Percentiles rank a stretch among this genome's conserved stretches.
These are phyloP conservation scores for Bombus cullumanus DNA, from an alignment of 1,140 invertebrate species.

Conservation along the genomic window DNA sequence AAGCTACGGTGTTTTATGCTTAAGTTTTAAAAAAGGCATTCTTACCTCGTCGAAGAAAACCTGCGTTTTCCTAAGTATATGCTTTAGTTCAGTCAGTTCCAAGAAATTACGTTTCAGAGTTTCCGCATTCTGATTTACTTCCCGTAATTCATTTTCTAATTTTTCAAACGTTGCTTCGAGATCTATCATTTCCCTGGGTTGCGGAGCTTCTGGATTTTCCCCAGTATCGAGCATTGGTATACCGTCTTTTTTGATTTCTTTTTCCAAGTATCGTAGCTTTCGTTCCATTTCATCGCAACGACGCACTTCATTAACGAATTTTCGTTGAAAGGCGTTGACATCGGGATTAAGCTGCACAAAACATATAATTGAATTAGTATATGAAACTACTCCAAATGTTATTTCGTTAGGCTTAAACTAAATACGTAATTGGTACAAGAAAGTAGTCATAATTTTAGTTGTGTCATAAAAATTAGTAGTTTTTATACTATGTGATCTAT, in stretches of 20 bases:
- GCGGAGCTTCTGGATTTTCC: slow-evolving; percentile 98
- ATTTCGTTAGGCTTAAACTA: too few species aligned
- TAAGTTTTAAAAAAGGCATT: neutral
- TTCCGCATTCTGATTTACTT: slow-evolving; percentile 99
- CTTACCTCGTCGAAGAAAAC: slow-evolving; percentile 99
- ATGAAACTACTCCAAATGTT: neutral
- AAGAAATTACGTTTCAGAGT: slow-evolving; percentile 97
- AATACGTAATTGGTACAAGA: too few species aligned
- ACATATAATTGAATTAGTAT: neutral
- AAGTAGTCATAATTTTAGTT: too few species aligned
- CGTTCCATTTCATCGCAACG: slow-evolving; percentile 97
- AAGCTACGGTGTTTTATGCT: neutral
- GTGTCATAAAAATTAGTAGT: too few species aligned
- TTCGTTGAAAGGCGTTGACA: slow-evolving; percentile 97
- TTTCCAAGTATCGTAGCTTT: slow-evolving; percentile 97
- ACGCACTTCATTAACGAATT: slow-evolving; percentile 96
- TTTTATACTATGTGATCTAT: too few species aligned
- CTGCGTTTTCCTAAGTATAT: slow-evolving; percentile 98
- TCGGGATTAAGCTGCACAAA: slow-evolving; percentile 92
- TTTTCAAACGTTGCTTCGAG: slow-evolving; percentile 98
- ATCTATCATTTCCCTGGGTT: slow-evolving; percentile 99
- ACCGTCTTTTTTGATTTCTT: slow-evolving; percentile 98
- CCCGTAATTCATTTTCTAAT: slow-evolving; percentile 96
- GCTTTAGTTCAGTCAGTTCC: slow-evolving; percentile 97
- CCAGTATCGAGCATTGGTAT: slow-evolving; percentile 98